These are phyloP conservation scores for Drosophila repleta DNA, from an alignment of 1,140 invertebrate genomes.

Conservation along the genomic window DNA sequence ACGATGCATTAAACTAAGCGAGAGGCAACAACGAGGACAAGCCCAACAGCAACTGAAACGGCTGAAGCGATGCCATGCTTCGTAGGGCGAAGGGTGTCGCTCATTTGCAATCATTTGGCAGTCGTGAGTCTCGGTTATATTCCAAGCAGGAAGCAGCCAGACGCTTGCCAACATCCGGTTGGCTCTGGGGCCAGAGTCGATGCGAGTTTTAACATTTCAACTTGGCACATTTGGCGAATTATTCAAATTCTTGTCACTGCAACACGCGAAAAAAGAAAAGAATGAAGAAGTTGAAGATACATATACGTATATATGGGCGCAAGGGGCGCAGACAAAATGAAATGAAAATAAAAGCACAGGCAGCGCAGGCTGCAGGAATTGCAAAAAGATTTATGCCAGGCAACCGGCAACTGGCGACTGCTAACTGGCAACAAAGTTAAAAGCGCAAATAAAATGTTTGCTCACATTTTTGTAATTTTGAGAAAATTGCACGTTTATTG, in stretches of 20 bases:
- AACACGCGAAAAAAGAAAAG: conserved; percentile 42
- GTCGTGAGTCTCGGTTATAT: conserved; percentile 70
- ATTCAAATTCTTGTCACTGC: conserved; percentile 82
- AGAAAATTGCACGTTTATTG: conserved; percentile 76
- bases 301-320: neutral
- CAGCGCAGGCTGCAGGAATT: conserved; percentile 53
- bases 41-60: no score
- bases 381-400: conserved; percentile 70
- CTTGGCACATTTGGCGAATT: conserved; percentile 80
- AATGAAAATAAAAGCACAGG: conserved; percentile 45
- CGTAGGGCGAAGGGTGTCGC: conserved; percentile 32
- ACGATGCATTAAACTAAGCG: conserved; percentile 70
- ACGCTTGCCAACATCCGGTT: conserved; percentile 71
- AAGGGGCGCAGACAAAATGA: conserved; percentile 42
- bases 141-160: conserved; percentile 69
- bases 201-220: conserved; percentile 81
- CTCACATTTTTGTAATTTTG: conserved; percentile 80
- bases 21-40: conserved; percentile 6
- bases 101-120: conserved; percentile 81
- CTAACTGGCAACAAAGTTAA: conserved; percentile 58
- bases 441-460: conserved; percentile 78
- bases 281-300: neutral
- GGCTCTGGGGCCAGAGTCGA: conserved; percentile 46
- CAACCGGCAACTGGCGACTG: conserved; percentile 4
- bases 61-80: neutral